Evolutionary conservation across 1,140 invertebrate genomes (phyloP), one percentile per base, ranked within the genome.

Genomic region (Coenobita brevimanus): DNA sequence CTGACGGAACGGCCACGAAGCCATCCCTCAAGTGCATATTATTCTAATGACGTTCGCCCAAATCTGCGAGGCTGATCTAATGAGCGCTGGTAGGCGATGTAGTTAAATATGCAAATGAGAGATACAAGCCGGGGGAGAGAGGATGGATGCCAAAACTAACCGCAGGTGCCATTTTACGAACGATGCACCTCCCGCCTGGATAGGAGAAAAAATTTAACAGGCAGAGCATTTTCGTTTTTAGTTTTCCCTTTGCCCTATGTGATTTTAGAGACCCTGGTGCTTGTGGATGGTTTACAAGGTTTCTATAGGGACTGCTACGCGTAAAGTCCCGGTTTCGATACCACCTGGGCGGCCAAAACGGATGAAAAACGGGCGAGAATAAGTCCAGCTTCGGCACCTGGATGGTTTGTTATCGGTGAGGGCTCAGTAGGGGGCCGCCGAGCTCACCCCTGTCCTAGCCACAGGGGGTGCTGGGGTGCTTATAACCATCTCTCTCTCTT

Each of bases 41-140:
- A 87, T 87, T 87, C 84, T 87, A 87, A 87, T 87, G 84, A 71
- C 76, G 75, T 62, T 62, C 76, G 78, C 41, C 76, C 84, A 79
- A 79, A 87, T 87, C 84, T 79, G 76, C 69, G 38, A 71, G 84
- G 84, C 84, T 87, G 84, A 87, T 87, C 84, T 87, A 87, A 87
- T 87, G 84, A 87, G 84, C 54, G 84, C 84, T 79, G 76, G 84
- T 87, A 71, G 84, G 84, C 62, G 84, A 87, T 87, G 84, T 87
- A 87, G 84, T 87, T 87, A 87, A 69, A 79, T 87, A 87, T 87
- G 84, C 84, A 87, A 87, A 87, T 87, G 57, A 79, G 84, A 67
- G 84, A 80, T 87, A 69, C 79, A 78, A 64, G 75, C 71, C 73
- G 54, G 67, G 82, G 38, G 67, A 38, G 2, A 24, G 38, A 76